Base-by-base conservation (phyloP, 2,797 vertebrate species). In the Cuculus canorus region DNA sequence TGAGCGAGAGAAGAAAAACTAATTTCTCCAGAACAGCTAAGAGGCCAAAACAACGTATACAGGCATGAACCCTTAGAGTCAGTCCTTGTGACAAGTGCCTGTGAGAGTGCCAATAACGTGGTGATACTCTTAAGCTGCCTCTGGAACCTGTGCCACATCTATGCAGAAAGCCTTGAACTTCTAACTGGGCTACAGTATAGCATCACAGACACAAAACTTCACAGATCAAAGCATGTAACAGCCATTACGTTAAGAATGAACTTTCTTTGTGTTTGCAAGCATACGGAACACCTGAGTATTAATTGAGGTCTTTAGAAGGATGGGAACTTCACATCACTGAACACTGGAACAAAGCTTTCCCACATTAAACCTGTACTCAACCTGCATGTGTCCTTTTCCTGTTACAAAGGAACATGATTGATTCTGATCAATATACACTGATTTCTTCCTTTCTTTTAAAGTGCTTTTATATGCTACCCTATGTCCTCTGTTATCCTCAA, bases 401-500 rank as follows among this genome's bases (percentile, higher is more conserved):
- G 10, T 27, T 52, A 66, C 24, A 94, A 96, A 95, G 8, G 4
- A 92, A 45, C 10, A 30, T 9, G 53, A 75, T 30, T 57, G 76
- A 87, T 78, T 68, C 37, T 41, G 17, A 77, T 69, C 47, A 86
- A 48, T 43, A 71, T 13, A 48, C 19, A 37, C 10, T 59, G 27
- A 70, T 76, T 86, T 82, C 23, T 82, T 80, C n/a, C 77, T 87
- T 66, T 52, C 28, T 73, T 63, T 87, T 92, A 68, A 86, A 45
- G 33, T 70, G 45, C 41, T 88, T 30, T 80, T 63, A 82, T 13
- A 86, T 3, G 14, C 39, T 81, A 41, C 7, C 68, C 33, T 63
- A 47, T 80, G 37, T n/a, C 56, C 60, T 72, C 35, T 23, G 70
- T 66, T 72, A 84, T n/a, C 28, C 21, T 70, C 0, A 0, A 23